Evolutionary conservation across 37 sponge, comb jelly and placozoan species (phyloP).

Genomic region (Crambe crambe): DNA sequence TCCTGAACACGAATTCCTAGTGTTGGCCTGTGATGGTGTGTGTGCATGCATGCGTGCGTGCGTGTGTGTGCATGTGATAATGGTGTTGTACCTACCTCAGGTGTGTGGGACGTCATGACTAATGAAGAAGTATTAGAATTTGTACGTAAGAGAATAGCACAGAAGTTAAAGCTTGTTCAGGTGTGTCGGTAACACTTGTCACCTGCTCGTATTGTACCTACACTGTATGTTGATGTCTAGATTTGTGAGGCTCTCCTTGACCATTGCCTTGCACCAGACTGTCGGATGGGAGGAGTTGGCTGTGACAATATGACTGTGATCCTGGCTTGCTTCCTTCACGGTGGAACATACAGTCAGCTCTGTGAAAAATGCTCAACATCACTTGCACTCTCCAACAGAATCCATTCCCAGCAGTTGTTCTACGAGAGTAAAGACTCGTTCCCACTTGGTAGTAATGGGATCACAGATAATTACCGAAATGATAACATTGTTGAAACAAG

Average conservation of each 20-base stretch:
- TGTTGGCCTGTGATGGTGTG: constrained; percentile 94
- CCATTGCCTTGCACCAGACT: constrained; percentile 86
- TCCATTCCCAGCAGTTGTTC: not conserved
- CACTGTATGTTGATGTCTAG: too few species aligned
- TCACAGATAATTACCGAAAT: too few species aligned
- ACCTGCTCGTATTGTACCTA: too few species aligned
- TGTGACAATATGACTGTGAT: constrained; percentile 96
- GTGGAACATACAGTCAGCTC: constrained; percentile 55
- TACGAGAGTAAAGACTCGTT: too few species aligned
- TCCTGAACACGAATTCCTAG: constrained; percentile 83
- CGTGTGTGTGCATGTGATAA: not conserved
- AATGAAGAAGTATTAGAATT: constrained; percentile 89
- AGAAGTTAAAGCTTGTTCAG: constrained; percentile 37
- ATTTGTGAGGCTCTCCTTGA: constrained; percentile 90
- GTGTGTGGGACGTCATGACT: constrained; percentile 93
- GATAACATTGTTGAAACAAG: too few species aligned
- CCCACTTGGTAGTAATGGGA: too few species aligned
- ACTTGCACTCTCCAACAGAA: too few species aligned
- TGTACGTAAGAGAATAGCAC: constrained; percentile 73
- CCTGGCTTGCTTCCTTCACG: constrained; percentile 71
- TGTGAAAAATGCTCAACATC: constrained; percentile 31
- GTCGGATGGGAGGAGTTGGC: constrained; percentile 74
- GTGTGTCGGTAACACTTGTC: constrained; percentile 26
- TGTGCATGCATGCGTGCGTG: not conserved
- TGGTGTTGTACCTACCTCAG: too few species aligned